phyloP scores from a whole-genome alignment of 2,888 invertebrate genomes.

The Drosophila borborema region DNA sequence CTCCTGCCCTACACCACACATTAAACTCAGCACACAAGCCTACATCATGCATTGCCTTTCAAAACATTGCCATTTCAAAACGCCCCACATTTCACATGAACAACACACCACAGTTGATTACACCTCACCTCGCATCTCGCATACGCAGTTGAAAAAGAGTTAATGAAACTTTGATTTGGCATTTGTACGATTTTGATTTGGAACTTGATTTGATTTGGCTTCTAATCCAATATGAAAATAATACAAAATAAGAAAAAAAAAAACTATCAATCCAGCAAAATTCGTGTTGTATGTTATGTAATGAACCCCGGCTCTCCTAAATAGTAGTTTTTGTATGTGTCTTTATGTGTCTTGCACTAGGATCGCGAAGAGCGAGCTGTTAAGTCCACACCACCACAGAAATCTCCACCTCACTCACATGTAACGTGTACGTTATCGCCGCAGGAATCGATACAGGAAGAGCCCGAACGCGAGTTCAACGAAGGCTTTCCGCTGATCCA shows the following conservation, averaged over 20 bases:
- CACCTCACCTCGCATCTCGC: constrained; percentile 25
- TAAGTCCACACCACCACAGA: constrained; percentile 84
- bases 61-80: background rate
- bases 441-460: constrained; percentile 86
- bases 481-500: constrained; percentile 91
- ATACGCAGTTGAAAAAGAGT: constrained; percentile 14
- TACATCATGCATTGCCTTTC: background rate
- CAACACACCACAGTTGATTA: constrained; percentile 3
- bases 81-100: background rate
- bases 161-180: constrained; percentile 22
- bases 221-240: constrained; percentile 24
- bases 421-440: constrained; percentile 88
- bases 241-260: background rate
- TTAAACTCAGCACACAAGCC: background rate
- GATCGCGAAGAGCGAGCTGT: constrained; percentile 87
- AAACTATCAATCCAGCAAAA: constrained; percentile 43
- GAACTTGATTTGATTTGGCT: constrained; percentile 51
- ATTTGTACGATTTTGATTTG: constrained; percentile 18
- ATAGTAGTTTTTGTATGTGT: constrained; percentile 84
- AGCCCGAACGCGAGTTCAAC: constrained; percentile 87
- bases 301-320: constrained; percentile 84
- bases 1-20: too few relatives aligned
- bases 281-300: constrained; percentile 77
- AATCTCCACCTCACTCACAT: constrained; percentile 87
- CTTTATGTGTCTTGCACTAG: constrained; percentile 85